Evolutionary conservation across 2,113 vertebrate genomes (phyloP), one percentile per base, ranked within the genome.

Genomic region (Pedionomus torquatus): DNA sequence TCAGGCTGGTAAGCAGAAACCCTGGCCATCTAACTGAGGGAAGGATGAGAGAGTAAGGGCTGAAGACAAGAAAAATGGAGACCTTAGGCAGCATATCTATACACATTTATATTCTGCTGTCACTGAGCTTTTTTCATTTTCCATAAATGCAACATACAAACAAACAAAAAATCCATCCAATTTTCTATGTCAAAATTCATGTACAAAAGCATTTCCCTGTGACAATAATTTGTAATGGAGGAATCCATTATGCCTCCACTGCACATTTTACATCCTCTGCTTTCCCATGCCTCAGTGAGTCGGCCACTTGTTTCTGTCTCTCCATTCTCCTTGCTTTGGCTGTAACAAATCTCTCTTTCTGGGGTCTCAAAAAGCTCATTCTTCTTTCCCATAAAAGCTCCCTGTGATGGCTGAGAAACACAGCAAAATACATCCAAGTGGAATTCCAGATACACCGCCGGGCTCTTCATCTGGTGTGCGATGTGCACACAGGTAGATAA

Each of bases 1-100:
- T 94, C 87, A 84, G 82, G 51, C 76, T 65, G 82, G 90, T 96
- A 95, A 95, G 95, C 93, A 92, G 86, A 96, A 96, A 91, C 25
- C 8, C 35, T 54, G 81, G 57, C 41, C 86, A 82, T 83, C 77
- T 87, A 90, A 61, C 83, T 78, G 88, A 84, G 72, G 58, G 91
- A 83, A 88, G 76, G 72, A 79, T 91, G 65, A 97, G n/a, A 85
- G 39, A 92, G 92, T 54, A 74, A 91, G 90, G n/a, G 63, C 55
- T 60, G 54, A 89, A 85, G 89, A 93, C 74, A 96, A 92, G 94
- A 96, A 90, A 91, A 94, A 95, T 86, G 11, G 93, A 94, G 43
- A 95, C 76, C 60, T 84, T 84, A 92, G 64, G 37, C 72, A 90
- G 88, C 57, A 9, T 41, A 94, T 78, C 90, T 68, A 18, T 80